Evolutionary conservation across 2,888 invertebrate species (phyloP), one percentile per base, ranked within the genome.

Genomic region (Rotaria sp.): DNA sequence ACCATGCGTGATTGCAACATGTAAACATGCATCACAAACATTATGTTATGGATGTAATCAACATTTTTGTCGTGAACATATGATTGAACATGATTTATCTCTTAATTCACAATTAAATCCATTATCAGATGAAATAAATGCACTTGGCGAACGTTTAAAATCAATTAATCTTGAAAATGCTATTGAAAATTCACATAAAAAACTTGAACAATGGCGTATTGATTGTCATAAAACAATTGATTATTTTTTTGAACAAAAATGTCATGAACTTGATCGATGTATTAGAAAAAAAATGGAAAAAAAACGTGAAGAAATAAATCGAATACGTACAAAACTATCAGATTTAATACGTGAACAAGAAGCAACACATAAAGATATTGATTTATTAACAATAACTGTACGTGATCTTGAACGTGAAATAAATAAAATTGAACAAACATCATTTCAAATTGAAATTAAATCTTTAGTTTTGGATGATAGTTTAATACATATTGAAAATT

Each of bases 51-150:
- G 45, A 45, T 80, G 80, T 45, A 45, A 41, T 41, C 80, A 80
- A n/a, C 45, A 80, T 45, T 45, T 80, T 13, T 80, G 80, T 80
- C 41, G 41, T 80, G 80, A 45, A n/a, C 80, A 80, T 45, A 41
- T 80, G 26, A 10, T 45, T n/a, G 45, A 80, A 80, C 80, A 80
- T 80, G 80, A 80, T 45, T 26, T 45, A n/a, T 26, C 45, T 15
- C 45, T 80, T 5, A 80, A 80, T 45, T 41, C 41, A 11, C 80
- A 80, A 45, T 45, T 80, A 26, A 41, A 80, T 80, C 80, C 80
- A 13, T n/a, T 80, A 24, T 41, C 45, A 13, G 45, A 80, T 80
- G 80, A 80, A n/a, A 80, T 80, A 4, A 80, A 80, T 80, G 67
- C 67, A 21, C 21, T 67, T 15, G 67, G 67, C 35, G 67, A 67